Percentiles rank a stretch among this genome's conserved stretches.
Conservation (phyloP, 2,888 invertebrate species). For the Alloscopus bannaensis region DNA sequence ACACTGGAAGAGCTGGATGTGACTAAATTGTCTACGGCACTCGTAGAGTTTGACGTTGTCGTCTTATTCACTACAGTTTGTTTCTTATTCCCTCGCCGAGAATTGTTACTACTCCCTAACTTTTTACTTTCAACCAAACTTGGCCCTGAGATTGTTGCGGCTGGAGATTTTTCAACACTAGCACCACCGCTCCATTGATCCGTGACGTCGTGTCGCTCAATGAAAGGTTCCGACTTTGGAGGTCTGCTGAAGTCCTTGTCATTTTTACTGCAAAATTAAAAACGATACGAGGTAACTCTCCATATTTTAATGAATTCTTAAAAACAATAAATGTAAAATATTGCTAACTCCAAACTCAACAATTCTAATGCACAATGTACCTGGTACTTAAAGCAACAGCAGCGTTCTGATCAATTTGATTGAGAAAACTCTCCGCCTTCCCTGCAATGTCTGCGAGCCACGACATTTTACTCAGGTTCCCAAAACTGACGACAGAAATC, state of each 20-base stretch:
- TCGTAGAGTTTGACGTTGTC: not conserved
- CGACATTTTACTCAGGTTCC: constrained; percentile 79
- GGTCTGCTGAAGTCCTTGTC: constrained; percentile 21
- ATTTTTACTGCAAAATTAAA: constrained; percentile 11
- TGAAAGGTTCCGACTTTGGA: constrained; percentile 40
- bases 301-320: not conserved
- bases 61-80: constrained; percentile 17
- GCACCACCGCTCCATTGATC: not conserved
- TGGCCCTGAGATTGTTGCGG: not conserved
- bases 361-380: constrained; percentile 17
- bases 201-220: constrained; percentile 10
- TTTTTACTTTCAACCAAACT: not conserved
- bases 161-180: not conserved
- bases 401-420: constrained; percentile 85
- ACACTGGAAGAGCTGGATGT: not conserved
- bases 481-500: too few relatives aligned
- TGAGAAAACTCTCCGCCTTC: constrained; percentile 85
- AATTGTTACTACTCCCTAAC: constrained; percentile 10
- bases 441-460: constrained; percentile 86
- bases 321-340: too few relatives aligned
- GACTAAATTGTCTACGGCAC: not conserved
- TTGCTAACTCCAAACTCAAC: not conserved
- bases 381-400: constrained; percentile 79
- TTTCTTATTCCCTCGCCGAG: constrained; percentile 17
- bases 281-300: not conserved